Evolutionary conservation across 2,797 vertebrate genomes (phyloP), one percentile per base, ranked within the genome.

Genomic region (Gambelia wislizenii): DNA sequence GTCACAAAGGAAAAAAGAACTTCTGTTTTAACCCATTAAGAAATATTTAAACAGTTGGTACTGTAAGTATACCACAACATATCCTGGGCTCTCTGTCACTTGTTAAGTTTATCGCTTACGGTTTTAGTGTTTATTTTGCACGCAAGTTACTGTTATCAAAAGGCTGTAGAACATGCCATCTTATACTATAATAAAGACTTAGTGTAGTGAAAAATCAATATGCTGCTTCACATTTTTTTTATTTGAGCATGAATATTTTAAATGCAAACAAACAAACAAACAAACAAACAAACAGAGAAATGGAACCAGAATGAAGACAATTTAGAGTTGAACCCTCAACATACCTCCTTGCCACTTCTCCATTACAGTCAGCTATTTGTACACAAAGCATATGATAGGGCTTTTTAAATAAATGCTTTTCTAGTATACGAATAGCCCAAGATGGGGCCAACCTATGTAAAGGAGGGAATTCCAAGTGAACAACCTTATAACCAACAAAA

Each of bases 41-140:
- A 54, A 84, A 84, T 18, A 25, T 77, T 59, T 78, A 42, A 89
- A 84, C 47, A 84, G 61, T 74, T 89, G 74, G 74, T 77, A 42
- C 59, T 52, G 75, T 88, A 88, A 83, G 75, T 76, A 77, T 22
- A 67, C 6, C 44, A 13, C 59, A 8, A 27, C 33, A 22, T 27
- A 77, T n/a, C 14, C 54, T 25, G 70, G 54, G 36, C 6, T n/a
- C 30, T 67, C 61, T 42, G 44, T 61, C 61, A 88, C 44, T 2
- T 14, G 59, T 78, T 47, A 6, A 61, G 54, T 78, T 78, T 27
- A 33, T 10, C 47, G 25, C 67, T 52, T 52, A 69, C 36, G 13
- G 49, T 52, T 67, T 42, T 30, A 69, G 56, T 30, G 25, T 14
- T 78, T 84, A 42, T 78, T 70, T 44, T 84, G 30, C 36, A 69